Base-by-base conservation (phyloP, 30 jellyfish, hydroid and myxozoan genomes). In the Nemopilema nomurai region DNA sequence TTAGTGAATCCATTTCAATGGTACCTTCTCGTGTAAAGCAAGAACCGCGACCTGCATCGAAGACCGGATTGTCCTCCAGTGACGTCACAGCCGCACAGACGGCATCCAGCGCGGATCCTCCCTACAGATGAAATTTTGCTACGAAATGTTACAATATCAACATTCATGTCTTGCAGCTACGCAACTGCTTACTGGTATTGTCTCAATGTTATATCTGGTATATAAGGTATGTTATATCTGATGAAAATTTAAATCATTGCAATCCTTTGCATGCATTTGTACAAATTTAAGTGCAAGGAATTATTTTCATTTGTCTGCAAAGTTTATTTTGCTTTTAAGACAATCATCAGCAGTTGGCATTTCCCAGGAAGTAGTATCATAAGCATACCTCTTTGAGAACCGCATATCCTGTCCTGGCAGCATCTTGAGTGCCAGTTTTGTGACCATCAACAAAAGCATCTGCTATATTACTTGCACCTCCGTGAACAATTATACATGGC, bases 1-100 rank as follows among this genome's bases (percentile, higher is more conserved):
- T 80, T 23, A 94, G 71, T 19, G 99, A 97, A 90, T 94, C 99
- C 97, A 86, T 89, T 82, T 94, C 99, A 0, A 94, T 90, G 1
- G 89, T 81, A 49, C 99, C 97, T 21, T 77, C 83, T 73, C 80
- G 96, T 0, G 97, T 94, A 26, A 89, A 69, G 67, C 85, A 88
- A 18, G 99, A 94, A 1, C 99, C 99, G 31, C 8, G 69, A 7
- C 99, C 99, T 0, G 99, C 99, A 87, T 94, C 87, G 66, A 89
- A 94, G 27, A 75, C 97, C 0, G 96, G 92, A 69, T 87, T 21
- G 53, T 90, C 68, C 85, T 94, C 99, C 23, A 94, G 71, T 62
- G 83, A 53, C 23, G 84, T 21, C 51, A 94, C 96, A 17, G 99
- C 97, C 32, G 95, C 97, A 31, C 91, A 81, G 18, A 90, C 99